Base-by-base conservation (phyloP, 2,888 invertebrate genomes). In the Rhyacophila evoluta region DNA sequence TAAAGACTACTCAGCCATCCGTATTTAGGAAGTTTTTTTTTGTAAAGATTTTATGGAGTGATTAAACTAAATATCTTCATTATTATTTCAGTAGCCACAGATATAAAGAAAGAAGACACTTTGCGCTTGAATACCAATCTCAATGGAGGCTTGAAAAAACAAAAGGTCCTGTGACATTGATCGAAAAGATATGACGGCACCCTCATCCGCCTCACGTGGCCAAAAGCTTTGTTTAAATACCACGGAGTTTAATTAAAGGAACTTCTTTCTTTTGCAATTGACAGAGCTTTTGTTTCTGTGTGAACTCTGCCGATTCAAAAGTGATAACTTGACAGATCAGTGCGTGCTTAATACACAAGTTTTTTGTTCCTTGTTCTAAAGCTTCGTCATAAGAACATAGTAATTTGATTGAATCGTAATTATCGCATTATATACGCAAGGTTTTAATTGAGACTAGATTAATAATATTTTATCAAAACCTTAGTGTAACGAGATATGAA, bases 181-280 rank as follows among this genome's bases (percentile, higher is more conserved):
- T 82, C 75, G 77, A 75, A 67, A 78, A 82, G 82, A 82, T 82
- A 81, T 82, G 76, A 79, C 72, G 82, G 82, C 36, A 76, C 82
- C 82, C 82, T 78, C 79, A 82, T 82, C 79, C 55, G 37, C 39
- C 38, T 74, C 78, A 72, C 75, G 78, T 80, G 79, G 79, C 55
- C 29, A 70, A 81, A 71, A 69, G 19, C 74, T 79, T 72, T 78
- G 78, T 80, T 79, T 74, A 72, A 36, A 67, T 38, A 67, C 33
- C 29, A 39, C 70, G 74, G 28, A 75, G 79, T 78, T 81, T 81
- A 79, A 81, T 81, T 81, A 79, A 79, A 79, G 77, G 77, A 81
- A 77, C 68, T 77, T 77, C 77, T 74, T 74, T 74, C 70, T 74
- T 41, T 70, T 74, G 29, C 73, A 37, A 72, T 68, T 72, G 67